Evolutionary conservation across 2,113 vertebrate species (phyloP).

Genomic region (Larimichthys crocea): DNA sequence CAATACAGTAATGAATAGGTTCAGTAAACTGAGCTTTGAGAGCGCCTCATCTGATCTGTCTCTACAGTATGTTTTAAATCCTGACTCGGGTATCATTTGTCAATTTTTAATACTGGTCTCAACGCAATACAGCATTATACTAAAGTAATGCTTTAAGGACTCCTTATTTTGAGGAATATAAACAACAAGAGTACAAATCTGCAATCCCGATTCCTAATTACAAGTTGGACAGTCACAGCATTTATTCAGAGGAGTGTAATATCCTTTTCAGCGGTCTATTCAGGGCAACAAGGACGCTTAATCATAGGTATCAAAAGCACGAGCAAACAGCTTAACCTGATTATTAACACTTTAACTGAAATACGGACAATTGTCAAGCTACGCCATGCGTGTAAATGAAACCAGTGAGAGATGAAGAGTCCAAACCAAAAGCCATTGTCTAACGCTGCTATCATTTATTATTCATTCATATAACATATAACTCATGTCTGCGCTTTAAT

Average conservation of each 20-base stretch:
- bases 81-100: background rate
- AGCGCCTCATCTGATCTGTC: background rate
- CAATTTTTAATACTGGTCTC: background rate
- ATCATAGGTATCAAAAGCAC: slow-evolving; percentile 32
- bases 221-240: background rate
- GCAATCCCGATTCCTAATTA: background rate
- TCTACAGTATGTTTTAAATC: background rate
- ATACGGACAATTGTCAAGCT: slow-evolving; percentile 20
- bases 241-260: background rate
- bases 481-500: slow-evolving; percentile 70
- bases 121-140: background rate
- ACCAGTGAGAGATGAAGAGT: slow-evolving; percentile 51
- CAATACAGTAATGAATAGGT: background rate
- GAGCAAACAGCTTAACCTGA: slow-evolving; percentile 33
- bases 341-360: slow-evolving; percentile 26
- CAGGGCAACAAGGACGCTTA: background rate
- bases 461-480: slow-evolving; percentile 67
- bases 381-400: slow-evolving; percentile 45
- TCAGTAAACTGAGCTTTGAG: background rate
- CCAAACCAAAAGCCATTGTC: slow-evolving; percentile 38
- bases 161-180: background rate
- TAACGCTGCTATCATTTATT: slow-evolving; percentile 68
- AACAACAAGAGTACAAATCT: background rate
- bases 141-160: no score
- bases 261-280: slow-evolving; percentile 6